Base-by-base conservation (phyloP, 2,797 vertebrate species). In the Xiphophorus birchmanni region DNA sequence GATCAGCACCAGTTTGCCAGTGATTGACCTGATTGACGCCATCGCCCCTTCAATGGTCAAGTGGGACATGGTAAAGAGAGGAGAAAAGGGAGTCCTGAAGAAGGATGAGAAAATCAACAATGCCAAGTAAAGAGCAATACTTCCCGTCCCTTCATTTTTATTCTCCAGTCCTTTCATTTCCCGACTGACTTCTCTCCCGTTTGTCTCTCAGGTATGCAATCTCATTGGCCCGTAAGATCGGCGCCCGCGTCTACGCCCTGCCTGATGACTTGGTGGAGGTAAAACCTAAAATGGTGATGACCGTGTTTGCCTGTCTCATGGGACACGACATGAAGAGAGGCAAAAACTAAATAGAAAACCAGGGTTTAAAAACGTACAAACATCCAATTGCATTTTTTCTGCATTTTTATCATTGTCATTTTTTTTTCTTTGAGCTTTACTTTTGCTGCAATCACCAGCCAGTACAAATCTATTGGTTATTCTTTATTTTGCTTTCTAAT, bases 261-360 rank as follows among this genome's bases (percentile, higher is more conserved):
- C 97, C 99, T 1, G 98, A 99, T 5, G 99, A 99, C 89, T 94
- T 99, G 52, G 97, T 99, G 85, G 96, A 99, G 89, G 97, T 99
- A 88, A 99, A 99, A 79, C 97, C 98, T 83, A 99, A 98, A 96
- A 99, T 99, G 99, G 98, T 99, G 92, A 95, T 99, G 97, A 99
- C 98, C 0, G 93, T 99, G 86, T 99, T 99, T 54, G 98, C 98
- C 40, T 97, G 97, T 91, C 96, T 99, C 89, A 99, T 99, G 99
- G 99, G 96, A 82, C 96, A 96, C 84, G 94, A 96, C 88, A 85
- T 98, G 86, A 98, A 98, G 92, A 98, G 96, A 94, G 90, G 91
- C 78, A 92, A 95, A 10, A 76, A 40, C 77, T 94, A 78, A 95
- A 76, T 9, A 23, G 54, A 81, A 71, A 80, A 32, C 74, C 13